A percentile compares a stretch with the other conserved stretches of the same genome.
phyloP scores from a whole-genome alignment of 2,113 vertebrate species.

The Thinocorus orbignyianus region DNA sequence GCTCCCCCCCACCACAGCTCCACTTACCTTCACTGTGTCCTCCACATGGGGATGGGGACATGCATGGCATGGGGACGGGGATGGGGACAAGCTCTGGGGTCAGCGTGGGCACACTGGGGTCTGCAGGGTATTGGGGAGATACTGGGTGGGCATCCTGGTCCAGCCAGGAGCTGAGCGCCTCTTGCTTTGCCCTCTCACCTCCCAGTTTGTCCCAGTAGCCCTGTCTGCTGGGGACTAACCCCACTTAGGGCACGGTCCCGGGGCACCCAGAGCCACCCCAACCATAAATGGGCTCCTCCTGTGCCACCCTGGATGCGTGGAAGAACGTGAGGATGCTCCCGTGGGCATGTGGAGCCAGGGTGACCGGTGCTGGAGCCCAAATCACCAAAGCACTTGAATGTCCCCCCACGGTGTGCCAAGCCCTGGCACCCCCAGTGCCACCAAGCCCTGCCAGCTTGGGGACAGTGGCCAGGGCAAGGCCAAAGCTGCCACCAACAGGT shows the following conservation, averaged over 20 bases:
- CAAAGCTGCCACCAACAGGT: background rate
- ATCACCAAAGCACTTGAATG: background rate
- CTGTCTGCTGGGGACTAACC: background rate
- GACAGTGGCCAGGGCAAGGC: fast-evolving
- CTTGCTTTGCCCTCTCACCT: background rate
- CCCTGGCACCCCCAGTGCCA: background rate
- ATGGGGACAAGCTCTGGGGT: background rate
- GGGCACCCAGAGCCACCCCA: fast-evolving
- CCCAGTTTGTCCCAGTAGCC: background rate
- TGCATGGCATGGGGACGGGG: fast-evolving
- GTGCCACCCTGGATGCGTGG: background rate
- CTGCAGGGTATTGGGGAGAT: fast-evolving
- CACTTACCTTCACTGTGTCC: background rate
- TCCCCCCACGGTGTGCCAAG: fast-evolving
- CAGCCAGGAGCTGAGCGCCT: background rate
- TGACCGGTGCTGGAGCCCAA: background rate
- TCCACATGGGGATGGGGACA: fast-evolving
- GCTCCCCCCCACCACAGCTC: fast-evolving
- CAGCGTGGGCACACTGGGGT: background rate
- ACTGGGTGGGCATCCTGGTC: background rate
- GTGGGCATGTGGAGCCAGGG: fast-evolving
- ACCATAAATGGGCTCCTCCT: background rate
- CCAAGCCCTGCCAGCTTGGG: fast-evolving
- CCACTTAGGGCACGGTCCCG: fast-evolving
- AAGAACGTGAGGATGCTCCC: fast-evolving